Base-by-base conservation (phyloP, 64 coral and sea anemone genomes). In the Catalaphyllia jardinei region DNA sequence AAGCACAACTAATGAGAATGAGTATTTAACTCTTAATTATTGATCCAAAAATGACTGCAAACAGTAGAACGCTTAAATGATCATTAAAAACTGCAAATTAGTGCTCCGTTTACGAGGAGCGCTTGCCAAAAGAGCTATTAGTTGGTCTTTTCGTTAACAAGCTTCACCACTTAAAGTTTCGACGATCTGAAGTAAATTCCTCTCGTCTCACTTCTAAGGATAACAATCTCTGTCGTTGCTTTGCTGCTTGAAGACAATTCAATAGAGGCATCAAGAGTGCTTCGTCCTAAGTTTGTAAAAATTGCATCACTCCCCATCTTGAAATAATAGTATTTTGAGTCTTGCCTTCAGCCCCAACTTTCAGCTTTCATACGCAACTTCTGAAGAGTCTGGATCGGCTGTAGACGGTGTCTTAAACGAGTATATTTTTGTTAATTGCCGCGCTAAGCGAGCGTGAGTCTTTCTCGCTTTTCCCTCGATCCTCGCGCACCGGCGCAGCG, bases 401-500 rank as follows among this genome's bases (percentile, higher is more conserved):
- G 62, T 52, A 28, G 90, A 92, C n/a, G 76, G 75, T 11, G 82
- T 92, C 65, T 67, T 92, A 71, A 87, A 19, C 6, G 90, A 92
- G 28, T 92, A 92, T 22, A 92, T 87, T 57, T 61, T 86, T 3
- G 83, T 87, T 27, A 92, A 62, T 51, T 86, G 83, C 22, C 84
- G 73, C 0, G 95, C 78, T 30, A 97, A 81, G 51, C 83, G 79
- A 33, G 77, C 79, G 30, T 97, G 95, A 42, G 95, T 97, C 27
- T 91, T 73, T 61, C 89, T 90, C 29, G 91, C 90, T 50, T 89
- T 97, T 42, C 91, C 91, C 19, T 97, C 95, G 10, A 97, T 62
- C 67, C 95, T 72, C 8, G 95, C 95, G 55, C 95, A 97, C 29
- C 62, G 84, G 18, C 92, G 88, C 14, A 97, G 65, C 52, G 87